Conservation (phyloP, 2,113 vertebrate genomes). For the human region GRCh38 chr6:83619501-83620000, state of each 20-base stretch:
- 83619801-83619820: neutral
- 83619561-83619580: slow-evolving; percentile 44
- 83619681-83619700: slow-evolving; percentile 86
- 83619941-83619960: neutral
- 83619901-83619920: neutral
- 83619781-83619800: slow-evolving; percentile 34
- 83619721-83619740: slow-evolving; percentile 52
- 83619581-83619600: slow-evolving; percentile 44
- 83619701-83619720: slow-evolving; percentile 80
- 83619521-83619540: slow-evolving; percentile 60
- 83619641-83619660: slow-evolving; percentile 88
- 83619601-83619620: slow-evolving; percentile 80
- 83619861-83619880: slow-evolving; percentile 20
- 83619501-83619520: slow-evolving; percentile 43
- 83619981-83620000: neutral
- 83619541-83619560: neutral
- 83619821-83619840: neutral
- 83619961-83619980: neutral
- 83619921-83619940: slow-evolving; percentile 32
- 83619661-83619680: slow-evolving; percentile 87
- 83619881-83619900: neutral
- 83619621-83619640: slow-evolving; percentile 80
- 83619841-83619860: slow-evolving; percentile 11
- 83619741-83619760: neutral
- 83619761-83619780: slow-evolving; percentile 24